phyloP scores from a whole-genome alignment of 2,888 invertebrate species.

The Pheosia tremula region DNA sequence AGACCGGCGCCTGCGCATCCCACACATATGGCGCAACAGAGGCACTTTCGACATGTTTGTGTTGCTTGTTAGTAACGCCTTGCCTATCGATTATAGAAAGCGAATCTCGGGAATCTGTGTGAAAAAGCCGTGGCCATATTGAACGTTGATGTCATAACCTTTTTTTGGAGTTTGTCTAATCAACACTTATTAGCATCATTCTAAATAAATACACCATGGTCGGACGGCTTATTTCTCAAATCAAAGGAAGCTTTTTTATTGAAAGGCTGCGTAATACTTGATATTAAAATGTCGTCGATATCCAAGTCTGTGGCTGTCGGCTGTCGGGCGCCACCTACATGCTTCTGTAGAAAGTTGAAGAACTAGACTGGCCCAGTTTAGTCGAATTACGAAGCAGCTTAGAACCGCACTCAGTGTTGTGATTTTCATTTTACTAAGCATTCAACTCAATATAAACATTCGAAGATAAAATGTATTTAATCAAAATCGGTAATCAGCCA shows the following conservation, averaged over 20 bases:
- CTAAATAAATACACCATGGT: conserved; percentile 35
- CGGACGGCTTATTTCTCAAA: conserved; percentile 26
- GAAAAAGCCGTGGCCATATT: conserved; percentile 47
- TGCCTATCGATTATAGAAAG: conserved; percentile 71
- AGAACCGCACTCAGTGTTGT: conserved; percentile 58
- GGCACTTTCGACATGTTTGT: conserved; percentile 81
- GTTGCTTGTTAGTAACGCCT: conserved; percentile 69
- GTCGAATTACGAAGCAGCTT: conserved; percentile 60
- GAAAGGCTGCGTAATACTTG: conserved; percentile 25
- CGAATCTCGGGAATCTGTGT: conserved; percentile 56
- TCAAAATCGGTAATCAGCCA: neutral
- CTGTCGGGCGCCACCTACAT: conserved; percentile 64
- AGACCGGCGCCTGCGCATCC: conserved; percentile 76
- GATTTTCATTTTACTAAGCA: conserved; percentile 53
- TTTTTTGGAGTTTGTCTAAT: conserved; percentile 37
- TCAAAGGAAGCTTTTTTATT: conserved; percentile 35
- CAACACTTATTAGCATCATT: conserved; percentile 42
- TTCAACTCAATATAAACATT: conserved; percentile 14
- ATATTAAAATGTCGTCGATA: conserved; percentile 50
- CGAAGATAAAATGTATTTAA: neutral
- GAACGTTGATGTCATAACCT: conserved; percentile 51
- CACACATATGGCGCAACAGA: conserved; percentile 82
- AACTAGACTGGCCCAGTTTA: conserved; percentile 75
- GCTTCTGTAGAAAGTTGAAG: conserved; percentile 78
- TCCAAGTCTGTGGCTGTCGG: conserved; percentile 57